Evolutionary conservation across 1,140 invertebrate genomes (phyloP).

Genomic region (Bombus soroeensis): DNA sequence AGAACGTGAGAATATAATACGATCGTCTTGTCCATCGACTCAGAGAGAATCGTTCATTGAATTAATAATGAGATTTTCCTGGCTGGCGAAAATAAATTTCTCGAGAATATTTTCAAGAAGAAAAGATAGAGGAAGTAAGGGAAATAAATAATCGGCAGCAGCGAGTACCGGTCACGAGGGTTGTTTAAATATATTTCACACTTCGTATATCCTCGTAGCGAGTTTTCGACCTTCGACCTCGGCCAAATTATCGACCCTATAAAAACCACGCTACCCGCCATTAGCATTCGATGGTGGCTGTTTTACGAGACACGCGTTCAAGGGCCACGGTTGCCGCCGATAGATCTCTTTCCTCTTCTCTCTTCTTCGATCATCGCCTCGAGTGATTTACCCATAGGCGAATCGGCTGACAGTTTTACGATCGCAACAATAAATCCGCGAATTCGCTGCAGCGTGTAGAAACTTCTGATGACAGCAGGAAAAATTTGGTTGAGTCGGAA

Average conservation of each 20-base stretch:
- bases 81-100: slow-evolving; percentile 51
- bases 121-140: neutral
- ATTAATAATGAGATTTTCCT: slow-evolving; percentile 23
- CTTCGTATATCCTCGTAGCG: slow-evolving; percentile 52
- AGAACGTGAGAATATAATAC: slow-evolving; percentile 29
- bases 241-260: slow-evolving; percentile 62
- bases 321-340: slow-evolving; percentile 38
- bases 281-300: slow-evolving; percentile 64
- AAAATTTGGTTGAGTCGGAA: neutral
- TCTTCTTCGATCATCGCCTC: slow-evolving; percentile 22
- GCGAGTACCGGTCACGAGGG: slow-evolving; percentile 40
- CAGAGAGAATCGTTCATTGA: neutral
- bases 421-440: slow-evolving; percentile 37
- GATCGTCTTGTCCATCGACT: slow-evolving; percentile 1
- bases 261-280: slow-evolving; percentile 62
- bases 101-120: neutral
- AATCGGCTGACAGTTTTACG: slow-evolving; percentile 13
- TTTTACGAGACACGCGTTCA: slow-evolving; percentile 56
- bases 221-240: slow-evolving; percentile 42
- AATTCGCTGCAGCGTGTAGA: slow-evolving; percentile 9
- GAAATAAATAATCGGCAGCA: slow-evolving; percentile 62
- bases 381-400: slow-evolving; percentile 31
- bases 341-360: slow-evolving; percentile 21
- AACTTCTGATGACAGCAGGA: neutral
- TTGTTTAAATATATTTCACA: slow-evolving; percentile 62